A percentile compares a stretch with the other conserved stretches of the same genome.
These are phyloP conservation scores for Apis cerana DNA, from an alignment of 1,140 invertebrate genomes.

Conservation along the genomic window DNA sequence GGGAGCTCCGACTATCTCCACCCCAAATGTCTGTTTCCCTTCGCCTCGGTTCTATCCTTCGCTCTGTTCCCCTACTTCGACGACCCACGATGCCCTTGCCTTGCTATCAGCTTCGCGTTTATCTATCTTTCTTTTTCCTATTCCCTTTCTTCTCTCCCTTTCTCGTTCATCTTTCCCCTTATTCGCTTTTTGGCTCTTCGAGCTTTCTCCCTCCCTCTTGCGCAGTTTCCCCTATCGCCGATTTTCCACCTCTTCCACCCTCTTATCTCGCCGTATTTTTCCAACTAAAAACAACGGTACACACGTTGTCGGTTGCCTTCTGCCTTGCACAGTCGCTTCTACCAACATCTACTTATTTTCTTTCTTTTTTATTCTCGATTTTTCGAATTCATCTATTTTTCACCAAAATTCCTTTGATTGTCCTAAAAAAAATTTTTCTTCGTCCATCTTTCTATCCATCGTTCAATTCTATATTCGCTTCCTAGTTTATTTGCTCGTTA, in stretches of 20 bases:
- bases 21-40: slow-evolving; percentile 36
- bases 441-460: no score
- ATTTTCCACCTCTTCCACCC: not conserved
- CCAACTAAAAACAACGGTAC: slow-evolving; percentile 47
- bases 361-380: slow-evolving; percentile 32
- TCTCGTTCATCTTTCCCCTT: not conserved
- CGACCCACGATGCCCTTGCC: slow-evolving; percentile 32
- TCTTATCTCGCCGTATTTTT: not conserved
- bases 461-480: no score
- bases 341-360: slow-evolving; percentile 22
- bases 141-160: slow-evolving; percentile 7
- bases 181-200: no score
- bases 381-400: not conserved
- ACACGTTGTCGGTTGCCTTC: slow-evolving; percentile 47
- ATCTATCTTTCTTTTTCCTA: slow-evolving; percentile 1
- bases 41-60: slow-evolving; percentile 14
- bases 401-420: no score
- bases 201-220: slow-evolving; percentile 1
- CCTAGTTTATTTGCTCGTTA: no score
- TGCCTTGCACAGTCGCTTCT: slow-evolving; percentile 10
- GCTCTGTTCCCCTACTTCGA: slow-evolving; percentile 14
- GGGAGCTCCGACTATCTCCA: slow-evolving; percentile 66
- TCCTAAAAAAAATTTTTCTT: no score
- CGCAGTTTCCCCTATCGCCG: slow-evolving; percentile 24
- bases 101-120: not conserved